These are phyloP conservation scores for Invenusta paracnida DNA, from an alignment of 2,888 invertebrate genomes.

Conservation along the genomic window DNA sequence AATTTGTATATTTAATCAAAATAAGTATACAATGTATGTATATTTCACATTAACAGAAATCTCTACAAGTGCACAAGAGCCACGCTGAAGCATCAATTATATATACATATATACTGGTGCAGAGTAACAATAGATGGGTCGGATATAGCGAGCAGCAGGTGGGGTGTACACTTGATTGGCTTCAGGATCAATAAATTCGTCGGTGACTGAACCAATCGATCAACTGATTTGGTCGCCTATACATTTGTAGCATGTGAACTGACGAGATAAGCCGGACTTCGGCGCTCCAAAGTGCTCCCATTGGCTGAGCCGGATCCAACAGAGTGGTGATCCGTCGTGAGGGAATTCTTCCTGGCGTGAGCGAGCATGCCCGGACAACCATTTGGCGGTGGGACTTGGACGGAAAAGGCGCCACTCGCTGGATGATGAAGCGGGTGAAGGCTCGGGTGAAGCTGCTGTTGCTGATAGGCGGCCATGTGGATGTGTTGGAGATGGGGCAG, in stretches of 20 bases:
- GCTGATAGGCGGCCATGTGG: not conserved
- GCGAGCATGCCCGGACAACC: not conserved
- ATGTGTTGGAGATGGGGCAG: not conserved
- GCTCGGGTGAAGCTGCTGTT: not conserved
- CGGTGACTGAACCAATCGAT: too few species aligned
- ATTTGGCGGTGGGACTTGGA: not conserved
- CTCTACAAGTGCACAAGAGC: too few species aligned
- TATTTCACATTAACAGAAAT: too few species aligned
- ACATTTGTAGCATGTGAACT: not conserved
- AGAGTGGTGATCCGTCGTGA: not conserved
- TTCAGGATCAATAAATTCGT: too few species aligned
- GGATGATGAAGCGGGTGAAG: not conserved
- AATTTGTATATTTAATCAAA: too few species aligned
- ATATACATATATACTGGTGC: too few species aligned
- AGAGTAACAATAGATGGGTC: too few species aligned
- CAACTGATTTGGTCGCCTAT: too few species aligned
- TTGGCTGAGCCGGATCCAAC: not conserved
- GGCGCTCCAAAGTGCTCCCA: not conserved
- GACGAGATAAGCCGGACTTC: slow-evolving; percentile 6
- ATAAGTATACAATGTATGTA: too few species aligned
- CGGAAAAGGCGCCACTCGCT: not conserved
- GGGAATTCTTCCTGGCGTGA: not conserved
- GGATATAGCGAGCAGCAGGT: too few species aligned
- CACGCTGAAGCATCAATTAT: too few species aligned
- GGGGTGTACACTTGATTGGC: too few species aligned